These are phyloP conservation scores for Stegophylla sp. DNA, from an alignment of 2,888 invertebrate genomes.

Conservation along the genomic window DNA sequence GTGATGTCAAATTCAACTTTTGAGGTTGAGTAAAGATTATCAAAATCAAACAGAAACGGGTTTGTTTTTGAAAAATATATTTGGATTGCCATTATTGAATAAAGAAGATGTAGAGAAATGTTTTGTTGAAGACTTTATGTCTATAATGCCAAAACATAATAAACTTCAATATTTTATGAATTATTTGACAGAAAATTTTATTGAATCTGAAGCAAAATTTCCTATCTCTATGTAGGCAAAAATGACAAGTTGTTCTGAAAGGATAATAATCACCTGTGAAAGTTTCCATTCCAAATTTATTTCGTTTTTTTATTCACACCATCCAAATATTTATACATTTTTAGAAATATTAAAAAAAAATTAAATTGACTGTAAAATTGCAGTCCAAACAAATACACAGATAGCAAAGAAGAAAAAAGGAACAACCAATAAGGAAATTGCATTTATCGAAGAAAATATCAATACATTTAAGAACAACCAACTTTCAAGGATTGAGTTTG, in stretches of 20 bases:
- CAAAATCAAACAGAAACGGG: constrained; percentile 10
- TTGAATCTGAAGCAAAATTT: not conserved
- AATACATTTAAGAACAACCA: no score
- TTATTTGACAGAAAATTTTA: constrained; percentile 13
- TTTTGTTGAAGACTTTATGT: no score
- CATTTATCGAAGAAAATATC: no score
- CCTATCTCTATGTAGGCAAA: not conserved
- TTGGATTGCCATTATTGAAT: constrained; percentile 16
- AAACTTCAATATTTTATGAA: not conserved
- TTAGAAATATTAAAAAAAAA: no score
- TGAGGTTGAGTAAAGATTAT: constrained; percentile 2
- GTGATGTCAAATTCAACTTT: not conserved
- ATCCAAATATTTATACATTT: no score
- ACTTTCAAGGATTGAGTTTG: no score
- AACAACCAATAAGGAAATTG: no score
- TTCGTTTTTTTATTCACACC: not conserved
- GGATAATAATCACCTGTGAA: not conserved
- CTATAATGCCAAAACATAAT: not conserved
- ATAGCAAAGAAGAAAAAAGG: no score
- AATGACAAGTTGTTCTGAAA: not conserved
- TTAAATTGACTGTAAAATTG: no score
- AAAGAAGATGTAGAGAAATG: constrained; percentile 6
- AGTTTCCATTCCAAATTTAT: no score
- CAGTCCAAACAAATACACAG: no score
- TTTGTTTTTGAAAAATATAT: not conserved